Conservation (phyloP, 1,140 invertebrate genomes). For the Lutraria rhynchaena region DNA sequence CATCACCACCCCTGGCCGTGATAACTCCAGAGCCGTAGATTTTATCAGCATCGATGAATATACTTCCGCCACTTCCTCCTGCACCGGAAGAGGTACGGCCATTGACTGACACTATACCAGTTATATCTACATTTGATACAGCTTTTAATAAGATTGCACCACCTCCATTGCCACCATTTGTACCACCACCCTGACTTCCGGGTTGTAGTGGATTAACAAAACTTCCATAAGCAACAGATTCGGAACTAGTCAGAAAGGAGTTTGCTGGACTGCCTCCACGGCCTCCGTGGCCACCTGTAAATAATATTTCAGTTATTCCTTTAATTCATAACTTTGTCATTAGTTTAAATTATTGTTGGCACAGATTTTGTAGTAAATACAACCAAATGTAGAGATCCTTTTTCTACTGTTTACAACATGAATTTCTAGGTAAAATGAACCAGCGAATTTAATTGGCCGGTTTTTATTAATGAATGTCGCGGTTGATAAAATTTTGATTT, state of each 20-base stretch:
- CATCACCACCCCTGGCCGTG: conserved; percentile 31
- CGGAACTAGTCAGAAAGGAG: conserved; percentile 1
- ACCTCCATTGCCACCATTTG: conserved; percentile 15
- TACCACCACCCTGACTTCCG: conserved; percentile 39
- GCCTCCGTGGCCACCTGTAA: conserved; percentile 48
- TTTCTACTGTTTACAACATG: too few relatives aligned
- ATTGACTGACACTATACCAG: conserved; percentile 31
- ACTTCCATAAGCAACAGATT: conserved; percentile 30
- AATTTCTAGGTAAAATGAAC: too few relatives aligned
- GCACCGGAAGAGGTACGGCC: conserved; percentile 6
- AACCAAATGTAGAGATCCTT: too few relatives aligned
- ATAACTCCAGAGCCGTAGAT: conserved; percentile 38
- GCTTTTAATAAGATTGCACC: conserved; percentile 22
- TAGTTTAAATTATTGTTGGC: too few relatives aligned
- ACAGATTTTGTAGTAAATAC: too few relatives aligned
- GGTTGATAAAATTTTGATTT: too few relatives aligned
- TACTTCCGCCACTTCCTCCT: conserved; percentile 24
- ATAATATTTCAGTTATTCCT: neutral
- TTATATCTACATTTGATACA: neutral
- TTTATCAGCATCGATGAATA: conserved; percentile 4
- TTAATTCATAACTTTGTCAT: too few relatives aligned
- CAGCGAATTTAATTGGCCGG: too few relatives aligned
- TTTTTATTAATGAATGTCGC: too few relatives aligned
- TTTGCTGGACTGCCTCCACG: conserved; percentile 43
- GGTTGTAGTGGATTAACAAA: neutral